Conservation (phyloP, 1,140 invertebrate species). For the Apis mellifera region DNA sequence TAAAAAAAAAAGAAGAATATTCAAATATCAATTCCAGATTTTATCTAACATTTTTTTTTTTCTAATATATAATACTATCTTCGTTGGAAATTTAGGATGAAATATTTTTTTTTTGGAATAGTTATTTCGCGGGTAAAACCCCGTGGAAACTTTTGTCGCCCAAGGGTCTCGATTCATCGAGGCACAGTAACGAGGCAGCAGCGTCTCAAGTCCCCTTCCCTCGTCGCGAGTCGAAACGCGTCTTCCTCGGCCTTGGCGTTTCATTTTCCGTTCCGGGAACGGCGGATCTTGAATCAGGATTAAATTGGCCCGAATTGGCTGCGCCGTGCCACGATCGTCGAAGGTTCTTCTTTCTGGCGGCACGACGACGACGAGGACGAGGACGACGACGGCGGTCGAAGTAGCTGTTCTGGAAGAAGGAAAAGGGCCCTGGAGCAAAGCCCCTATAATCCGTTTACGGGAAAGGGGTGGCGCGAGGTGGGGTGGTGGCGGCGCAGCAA, state of each 20-base stretch:
- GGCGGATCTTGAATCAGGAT: conserved; percentile 53
- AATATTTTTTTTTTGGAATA: too few species aligned
- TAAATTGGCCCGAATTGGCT: conserved; percentile 56
- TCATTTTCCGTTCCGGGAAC: conserved; percentile 48
- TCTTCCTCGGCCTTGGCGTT: conserved; percentile 30
- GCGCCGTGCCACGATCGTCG: conserved; percentile 16
- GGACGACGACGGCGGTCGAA: not conserved
- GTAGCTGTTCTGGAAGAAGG: conserved; percentile 13
- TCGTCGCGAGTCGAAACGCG: not conserved
- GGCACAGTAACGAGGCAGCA: not conserved
- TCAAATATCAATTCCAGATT: too few species aligned
- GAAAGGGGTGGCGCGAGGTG: not conserved
- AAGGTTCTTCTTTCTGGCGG: conserved; percentile 15
- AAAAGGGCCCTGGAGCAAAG: conserved; percentile 34
- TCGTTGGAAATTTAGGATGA: too few species aligned
- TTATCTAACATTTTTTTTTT: too few species aligned
- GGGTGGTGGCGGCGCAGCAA: conserved; percentile 2
- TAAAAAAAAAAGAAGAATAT: too few species aligned
- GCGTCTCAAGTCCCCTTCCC: not conserved
- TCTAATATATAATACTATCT: too few species aligned
- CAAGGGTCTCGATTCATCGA: not conserved
- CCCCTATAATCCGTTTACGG: conserved; percentile 48
- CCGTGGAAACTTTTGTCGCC: not conserved
- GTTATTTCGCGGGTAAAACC: too few species aligned
- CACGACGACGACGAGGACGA: not conserved